Evolutionary conservation across 1,140 invertebrate genomes (phyloP).

Genomic region (Battus philenor): DNA sequence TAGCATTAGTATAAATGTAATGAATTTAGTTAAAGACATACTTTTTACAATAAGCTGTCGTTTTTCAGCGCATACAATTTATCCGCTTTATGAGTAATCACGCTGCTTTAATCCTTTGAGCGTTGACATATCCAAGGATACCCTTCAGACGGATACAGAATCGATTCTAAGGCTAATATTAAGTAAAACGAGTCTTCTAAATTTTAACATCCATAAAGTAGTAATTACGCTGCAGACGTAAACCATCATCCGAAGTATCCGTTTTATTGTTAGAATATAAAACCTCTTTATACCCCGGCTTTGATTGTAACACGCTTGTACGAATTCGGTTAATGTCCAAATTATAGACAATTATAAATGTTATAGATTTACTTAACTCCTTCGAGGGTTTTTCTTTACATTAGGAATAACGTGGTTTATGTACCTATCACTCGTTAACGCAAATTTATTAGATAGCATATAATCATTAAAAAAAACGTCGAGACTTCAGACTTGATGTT

Average conservation of each 20-base stretch:
- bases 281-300: conserved; percentile 54
- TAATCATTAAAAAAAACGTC: no score
- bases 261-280: conserved; percentile 70
- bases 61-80: not conserved
- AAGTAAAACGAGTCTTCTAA: conserved; percentile 50
- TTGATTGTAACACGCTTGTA: conserved; percentile 58
- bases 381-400: no score
- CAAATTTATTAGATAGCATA: no score
- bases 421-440: no score
- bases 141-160: conserved; percentile 13
- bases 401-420: no score
- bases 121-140: conserved; percentile 5
- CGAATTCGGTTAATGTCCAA: conserved; percentile 39
- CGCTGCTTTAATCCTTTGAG: conserved; percentile 13
- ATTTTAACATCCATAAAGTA: conserved; percentile 62
- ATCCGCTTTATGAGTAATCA: conserved; percentile 3
- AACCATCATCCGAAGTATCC: conserved; percentile 57
- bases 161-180: conserved; percentile 40
- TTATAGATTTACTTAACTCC: no score
- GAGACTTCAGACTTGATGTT: no score
- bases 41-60: no score
- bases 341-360: conserved; percentile 36
- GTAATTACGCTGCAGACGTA: conserved; percentile 55
- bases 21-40: no score
- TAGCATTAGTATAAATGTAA: no score